Evolutionary conservation across 2,113 vertebrate genomes (phyloP).

Genomic region (Emydocephalus ijimae): DNA sequence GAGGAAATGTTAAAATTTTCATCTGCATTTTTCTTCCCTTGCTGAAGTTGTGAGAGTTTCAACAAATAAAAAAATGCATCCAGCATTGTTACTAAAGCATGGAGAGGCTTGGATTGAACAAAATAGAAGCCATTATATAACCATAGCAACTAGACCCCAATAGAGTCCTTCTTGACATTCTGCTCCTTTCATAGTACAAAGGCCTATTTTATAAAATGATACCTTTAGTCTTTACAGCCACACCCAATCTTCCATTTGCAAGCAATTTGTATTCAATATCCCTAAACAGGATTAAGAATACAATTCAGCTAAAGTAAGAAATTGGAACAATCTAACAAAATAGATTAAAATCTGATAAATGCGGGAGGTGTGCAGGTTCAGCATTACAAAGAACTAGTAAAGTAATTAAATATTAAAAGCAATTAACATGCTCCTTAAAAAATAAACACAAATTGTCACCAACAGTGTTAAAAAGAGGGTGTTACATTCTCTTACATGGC

Average conservation of each 20-base stretch:
- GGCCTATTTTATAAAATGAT: constrained; percentile 8
- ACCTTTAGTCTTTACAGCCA: constrained; percentile 5
- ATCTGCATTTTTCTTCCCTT: background rate
- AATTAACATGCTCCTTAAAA: background rate
- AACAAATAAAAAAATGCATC: background rate
- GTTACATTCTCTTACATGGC: background rate
- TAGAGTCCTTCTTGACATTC: constrained; percentile 15
- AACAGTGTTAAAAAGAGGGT: background rate
- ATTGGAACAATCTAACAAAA: background rate
- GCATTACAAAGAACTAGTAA: background rate
- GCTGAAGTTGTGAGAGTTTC: background rate
- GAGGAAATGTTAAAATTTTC: background rate
- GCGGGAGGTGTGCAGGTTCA: background rate
- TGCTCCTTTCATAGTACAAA: constrained; percentile 7
- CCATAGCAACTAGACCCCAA: constrained; percentile 15
- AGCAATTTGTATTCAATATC: background rate
- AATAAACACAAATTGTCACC: background rate
- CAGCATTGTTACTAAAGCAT: background rate
- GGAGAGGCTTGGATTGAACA: constrained; percentile 12
- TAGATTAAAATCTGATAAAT: background rate
- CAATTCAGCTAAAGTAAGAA: background rate
- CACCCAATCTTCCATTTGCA: background rate
- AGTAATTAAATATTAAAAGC: background rate
- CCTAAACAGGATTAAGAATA: background rate
- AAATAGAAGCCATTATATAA: constrained; percentile 15